A percentile compares a stretch with the other conserved stretches of the same genome.
phyloP scores from a whole-genome alignment of 2,888 invertebrate species.

The Brachypalpus laphriformis region DNA sequence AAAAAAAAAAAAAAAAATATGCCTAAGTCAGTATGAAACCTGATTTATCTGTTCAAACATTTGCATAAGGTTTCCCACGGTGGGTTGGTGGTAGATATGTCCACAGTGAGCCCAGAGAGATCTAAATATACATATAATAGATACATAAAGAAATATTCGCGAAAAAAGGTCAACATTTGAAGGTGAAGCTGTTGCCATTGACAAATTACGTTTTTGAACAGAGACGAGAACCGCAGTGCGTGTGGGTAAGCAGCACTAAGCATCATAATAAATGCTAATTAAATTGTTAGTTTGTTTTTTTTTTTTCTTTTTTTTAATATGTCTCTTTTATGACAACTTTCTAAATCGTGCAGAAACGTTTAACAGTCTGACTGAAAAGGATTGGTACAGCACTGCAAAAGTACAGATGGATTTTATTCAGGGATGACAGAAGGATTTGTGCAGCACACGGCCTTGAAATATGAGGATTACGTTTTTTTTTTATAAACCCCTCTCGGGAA shows the following conservation, averaged over 20 bases:
- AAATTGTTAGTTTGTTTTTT: constrained; percentile 16
- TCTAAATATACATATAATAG: background rate
- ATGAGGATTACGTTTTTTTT: too few species aligned
- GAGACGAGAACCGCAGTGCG: constrained; percentile 23
- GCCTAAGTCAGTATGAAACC: constrained; percentile 3
- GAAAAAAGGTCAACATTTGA: constrained; percentile 50
- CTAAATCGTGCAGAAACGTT: constrained; percentile 6
- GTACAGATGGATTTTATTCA: too few species aligned
- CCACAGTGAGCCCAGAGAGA: background rate
- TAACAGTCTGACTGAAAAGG: background rate
- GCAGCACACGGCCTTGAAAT: too few species aligned
- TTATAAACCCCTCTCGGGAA: too few species aligned
- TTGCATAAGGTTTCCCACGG: constrained; percentile 39
- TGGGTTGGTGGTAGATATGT: background rate
- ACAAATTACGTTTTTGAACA: constrained; percentile 39
- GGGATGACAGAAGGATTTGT: too few species aligned
- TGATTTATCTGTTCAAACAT: constrained; percentile 24
- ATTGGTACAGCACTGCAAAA: background rate
- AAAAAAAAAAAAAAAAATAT: background rate
- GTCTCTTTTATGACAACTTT: constrained; percentile 27
- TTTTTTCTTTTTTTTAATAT: background rate
- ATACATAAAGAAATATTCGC: background rate
- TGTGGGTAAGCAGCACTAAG: constrained; percentile 28
- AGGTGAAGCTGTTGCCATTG: constrained; percentile 49
- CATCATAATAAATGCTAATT: constrained; percentile 37